A percentile compares a stretch with the other conserved stretches of the same genome.
These are phyloP conservation scores for Nesidiocoris tenuis DNA, from an alignment of 2,888 invertebrate genomes.

Conservation along the genomic window DNA sequence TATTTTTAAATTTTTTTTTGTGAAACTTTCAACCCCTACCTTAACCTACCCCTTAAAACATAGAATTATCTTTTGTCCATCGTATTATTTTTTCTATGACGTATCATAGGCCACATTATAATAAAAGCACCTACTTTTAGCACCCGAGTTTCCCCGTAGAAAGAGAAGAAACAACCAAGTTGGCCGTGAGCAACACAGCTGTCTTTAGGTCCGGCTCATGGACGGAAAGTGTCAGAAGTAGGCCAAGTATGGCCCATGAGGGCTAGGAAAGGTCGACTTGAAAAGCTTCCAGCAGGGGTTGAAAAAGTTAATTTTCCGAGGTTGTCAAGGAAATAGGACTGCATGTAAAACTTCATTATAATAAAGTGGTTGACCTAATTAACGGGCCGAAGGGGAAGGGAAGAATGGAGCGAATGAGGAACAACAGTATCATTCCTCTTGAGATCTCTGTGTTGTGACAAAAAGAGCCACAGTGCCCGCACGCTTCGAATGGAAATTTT, in stretches of 20 bases:
- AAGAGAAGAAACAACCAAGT: not conserved
- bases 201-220: not conserved
- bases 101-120: no score
- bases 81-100: no score
- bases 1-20: no score
- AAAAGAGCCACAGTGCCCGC: no score
- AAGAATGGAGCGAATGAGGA: not conserved
- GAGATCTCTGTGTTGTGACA: no score
- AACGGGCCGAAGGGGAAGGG: slow-evolving; percentile 9
- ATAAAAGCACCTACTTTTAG: no score
- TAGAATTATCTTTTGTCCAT: no score
- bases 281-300: not conserved
- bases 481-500: no score
- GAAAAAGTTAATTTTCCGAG: slow-evolving; percentile 7
- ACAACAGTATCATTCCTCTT: not conserved
- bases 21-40: no score
- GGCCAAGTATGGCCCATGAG: not conserved
- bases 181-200: not conserved
- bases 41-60: no score
- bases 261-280: not conserved
- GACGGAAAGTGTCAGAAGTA: not conserved
- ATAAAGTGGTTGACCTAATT: slow-evolving; percentile 35
- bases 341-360: slow-evolving; percentile 31
- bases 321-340: slow-evolving; percentile 32
- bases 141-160: no score